Evolutionary conservation across 2,888 invertebrate genomes (phyloP).

Genomic region (Aspidiotus destructor): DNA sequence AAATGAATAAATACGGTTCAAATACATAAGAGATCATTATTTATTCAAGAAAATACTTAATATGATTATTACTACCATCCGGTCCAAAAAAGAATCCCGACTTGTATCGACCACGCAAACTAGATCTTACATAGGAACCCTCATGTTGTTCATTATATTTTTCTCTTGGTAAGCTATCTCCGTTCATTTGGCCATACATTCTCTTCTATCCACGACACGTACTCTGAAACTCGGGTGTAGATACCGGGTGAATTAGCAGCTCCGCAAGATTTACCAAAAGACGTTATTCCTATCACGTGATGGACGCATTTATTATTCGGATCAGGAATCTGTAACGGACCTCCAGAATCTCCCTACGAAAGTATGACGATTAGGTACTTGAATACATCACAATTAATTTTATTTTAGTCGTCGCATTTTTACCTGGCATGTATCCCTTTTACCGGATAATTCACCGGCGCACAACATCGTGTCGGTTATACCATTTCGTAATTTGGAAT

Average conservation of each 20-base stretch:
- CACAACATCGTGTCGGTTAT: slow-evolving; percentile 48
- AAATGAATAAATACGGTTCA: too few species aligned
- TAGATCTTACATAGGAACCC: too few species aligned
- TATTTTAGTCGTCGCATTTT: background rate
- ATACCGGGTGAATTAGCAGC: slow-evolving; percentile 47
- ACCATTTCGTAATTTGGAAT: slow-evolving; percentile 41
- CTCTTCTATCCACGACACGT: slow-evolving; percentile 51
- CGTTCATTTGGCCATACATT: slow-evolving; percentile 46
- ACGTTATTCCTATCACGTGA: slow-evolving; percentile 47
- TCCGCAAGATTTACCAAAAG: slow-evolving; percentile 47
- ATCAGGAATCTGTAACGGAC: slow-evolving; percentile 49
- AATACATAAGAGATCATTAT: too few species aligned
- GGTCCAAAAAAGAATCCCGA: too few species aligned
- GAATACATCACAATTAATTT: too few species aligned
- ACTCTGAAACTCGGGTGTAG: slow-evolving; percentile 50
- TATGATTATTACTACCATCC: too few species aligned
- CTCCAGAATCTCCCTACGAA: slow-evolving; percentile 61
- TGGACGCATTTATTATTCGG: slow-evolving; percentile 44
- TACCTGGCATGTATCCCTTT: slow-evolving; percentile 40
- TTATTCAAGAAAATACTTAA: too few species aligned
- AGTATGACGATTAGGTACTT: too few species aligned
- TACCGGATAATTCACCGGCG: slow-evolving; percentile 44
- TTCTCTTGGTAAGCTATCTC: too few species aligned
- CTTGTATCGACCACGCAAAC: too few species aligned
- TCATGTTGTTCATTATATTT: too few species aligned